Conservation (phyloP, 2,113 vertebrate genomes). For the Pterocles orientalis region DNA sequence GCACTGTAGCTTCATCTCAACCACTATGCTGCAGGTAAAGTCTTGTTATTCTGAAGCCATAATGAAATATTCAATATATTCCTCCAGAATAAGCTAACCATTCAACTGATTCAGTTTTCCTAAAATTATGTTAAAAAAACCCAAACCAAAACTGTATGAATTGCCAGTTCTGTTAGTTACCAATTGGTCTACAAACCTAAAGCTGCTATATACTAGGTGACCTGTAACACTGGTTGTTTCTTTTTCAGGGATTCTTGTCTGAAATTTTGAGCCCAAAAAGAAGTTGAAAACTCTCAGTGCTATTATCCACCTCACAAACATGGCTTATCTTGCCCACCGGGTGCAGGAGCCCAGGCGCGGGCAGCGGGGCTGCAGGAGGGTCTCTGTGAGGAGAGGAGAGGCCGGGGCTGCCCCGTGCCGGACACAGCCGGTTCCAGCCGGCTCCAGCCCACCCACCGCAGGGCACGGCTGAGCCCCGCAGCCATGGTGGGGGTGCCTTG, state of each 20-base stretch:
- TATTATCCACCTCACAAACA: background rate
- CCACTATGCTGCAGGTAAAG: background rate
- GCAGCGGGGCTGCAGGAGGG: fast-evolving
- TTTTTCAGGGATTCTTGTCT: background rate
- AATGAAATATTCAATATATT: background rate
- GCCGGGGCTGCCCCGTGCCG: fast-evolving
- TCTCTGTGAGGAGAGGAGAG: background rate
- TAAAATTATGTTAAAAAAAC: background rate
- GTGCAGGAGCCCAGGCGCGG: fast-evolving
- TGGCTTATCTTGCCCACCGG: fast-evolving
- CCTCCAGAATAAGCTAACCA: background rate
- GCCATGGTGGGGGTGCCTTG: fast-evolving
- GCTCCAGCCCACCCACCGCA: fast-evolving
- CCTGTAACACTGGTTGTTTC: background rate
- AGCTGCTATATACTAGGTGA: background rate
- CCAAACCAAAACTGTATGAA: background rate
- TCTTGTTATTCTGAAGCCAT: background rate
- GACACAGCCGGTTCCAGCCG: no score
- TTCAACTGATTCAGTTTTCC: background rate
- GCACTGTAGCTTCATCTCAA: background rate
- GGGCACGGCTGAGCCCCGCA: fast-evolving
- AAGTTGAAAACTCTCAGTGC: background rate
- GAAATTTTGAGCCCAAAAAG: background rate
- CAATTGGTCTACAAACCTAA: background rate
- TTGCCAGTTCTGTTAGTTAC: background rate